Base-by-base conservation (phyloP, 2,888 invertebrate species). In the Erynnis tages region DNA sequence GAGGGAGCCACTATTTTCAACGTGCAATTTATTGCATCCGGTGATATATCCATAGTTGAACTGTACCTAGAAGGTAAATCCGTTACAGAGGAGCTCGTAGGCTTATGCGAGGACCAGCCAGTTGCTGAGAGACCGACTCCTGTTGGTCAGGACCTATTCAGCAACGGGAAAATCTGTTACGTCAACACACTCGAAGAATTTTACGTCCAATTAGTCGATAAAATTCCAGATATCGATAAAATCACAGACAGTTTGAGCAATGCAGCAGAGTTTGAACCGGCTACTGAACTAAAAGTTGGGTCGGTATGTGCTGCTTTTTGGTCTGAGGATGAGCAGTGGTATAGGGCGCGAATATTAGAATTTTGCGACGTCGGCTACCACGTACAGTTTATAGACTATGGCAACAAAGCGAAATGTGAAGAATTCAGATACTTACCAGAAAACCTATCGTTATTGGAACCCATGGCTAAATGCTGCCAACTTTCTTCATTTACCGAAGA, bases 1-100 rank as follows among this genome's bases (percentile, higher is more conserved):
- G 92, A 93, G 29, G 94, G 94, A 0, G 92, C 92, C 27, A 93
- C 93, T 0, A 91, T 93, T 54, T 95, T 95, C 64, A 91, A 91
- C 40, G 92, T 93, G 0, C 91, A 93, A 59, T 91, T 94, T 61
- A 84, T 94, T 17, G 91, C 93, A 2, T 92, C 93, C 0, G 92
- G 91, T 1, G 92, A 94, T 69, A 92, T 93, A 49, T 91, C 93
- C 0, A 82, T 91, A 0, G 92, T 95, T 0, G 92, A 93, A 65
- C 76, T 96, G 14, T 88, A 80, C 54, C 68, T 92, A 0, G 88
- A 93, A 44, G 92, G 91, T 0, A 90, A 91, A 54, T 93, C 94
- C 43, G 91, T 95, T 0, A 88, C 91, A 0, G 91, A 92, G 29
- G 91, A 91, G 48, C 70, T 95, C 10, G 82, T 90, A 6, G 80